Conservation (phyloP, 2,113 vertebrate genomes). For the Dipodomys merriami region DNA sequence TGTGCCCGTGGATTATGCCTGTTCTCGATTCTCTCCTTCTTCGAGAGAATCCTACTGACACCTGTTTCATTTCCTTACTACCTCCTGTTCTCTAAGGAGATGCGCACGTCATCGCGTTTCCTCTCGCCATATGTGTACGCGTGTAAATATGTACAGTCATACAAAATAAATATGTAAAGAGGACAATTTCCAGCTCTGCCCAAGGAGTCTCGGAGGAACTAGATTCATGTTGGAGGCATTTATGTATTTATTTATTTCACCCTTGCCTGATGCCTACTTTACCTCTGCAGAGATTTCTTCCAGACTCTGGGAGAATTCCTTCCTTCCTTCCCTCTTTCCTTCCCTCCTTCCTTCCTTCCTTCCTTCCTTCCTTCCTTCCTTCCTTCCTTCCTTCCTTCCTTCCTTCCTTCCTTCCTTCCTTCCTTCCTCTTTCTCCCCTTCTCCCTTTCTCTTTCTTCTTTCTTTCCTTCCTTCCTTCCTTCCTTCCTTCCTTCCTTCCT, state of each 20-base stretch:
- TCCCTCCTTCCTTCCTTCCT: no score
- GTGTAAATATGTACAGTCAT: constrained; percentile 63
- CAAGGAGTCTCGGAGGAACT: not conserved
- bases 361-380: rapidly evolving
- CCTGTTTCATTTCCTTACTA: constrained; percentile 60
- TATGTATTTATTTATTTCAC: not conserved
- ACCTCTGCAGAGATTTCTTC: not conserved
- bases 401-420: not conserved
- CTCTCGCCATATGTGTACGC: constrained; percentile 5
- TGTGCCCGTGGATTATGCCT: not conserved
- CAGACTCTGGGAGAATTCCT: no score
- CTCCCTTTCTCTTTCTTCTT: not conserved
- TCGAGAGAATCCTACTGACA: not conserved
- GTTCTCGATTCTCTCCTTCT: not conserved
- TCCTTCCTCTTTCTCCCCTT: not conserved
- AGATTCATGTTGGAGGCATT: not conserved
- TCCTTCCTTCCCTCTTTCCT: no score
- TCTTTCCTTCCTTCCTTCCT: no score
- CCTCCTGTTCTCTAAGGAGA: not conserved
- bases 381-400: no score
- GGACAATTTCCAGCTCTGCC: not conserved
- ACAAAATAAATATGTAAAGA: constrained; percentile 47
- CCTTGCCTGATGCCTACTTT: not conserved
- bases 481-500: no score
- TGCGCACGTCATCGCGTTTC: constrained; percentile 35